These are phyloP conservation scores for Halichoerus grypus DNA, from an alignment of 2,113 vertebrate genomes.

Conservation along the genomic window DNA sequence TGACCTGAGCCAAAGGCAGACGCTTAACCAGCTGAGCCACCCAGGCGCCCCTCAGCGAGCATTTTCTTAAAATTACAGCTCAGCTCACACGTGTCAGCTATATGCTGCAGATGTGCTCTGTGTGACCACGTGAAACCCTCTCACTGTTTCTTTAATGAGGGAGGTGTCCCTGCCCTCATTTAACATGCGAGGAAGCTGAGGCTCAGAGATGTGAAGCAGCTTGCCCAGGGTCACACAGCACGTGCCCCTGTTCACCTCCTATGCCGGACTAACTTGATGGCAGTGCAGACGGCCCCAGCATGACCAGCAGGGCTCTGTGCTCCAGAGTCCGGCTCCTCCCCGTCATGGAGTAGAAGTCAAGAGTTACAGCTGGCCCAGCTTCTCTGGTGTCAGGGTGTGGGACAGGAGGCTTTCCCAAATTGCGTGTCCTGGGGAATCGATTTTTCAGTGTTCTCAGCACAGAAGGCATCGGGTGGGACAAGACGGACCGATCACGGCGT, in stretches of 20 bases:
- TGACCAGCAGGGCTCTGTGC: neutral
- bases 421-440: neutral
- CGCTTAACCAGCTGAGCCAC: neutral
- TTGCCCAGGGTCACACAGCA: neutral
- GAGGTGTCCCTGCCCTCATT: neutral
- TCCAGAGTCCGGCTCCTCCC: neutral
- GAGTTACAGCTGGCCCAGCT: neutral
- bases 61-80: neutral
- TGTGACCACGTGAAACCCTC: fast-evolving
- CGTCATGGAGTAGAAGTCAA: fast-evolving
- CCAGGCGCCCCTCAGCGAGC: neutral
- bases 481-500: neutral
- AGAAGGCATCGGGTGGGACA: neutral
- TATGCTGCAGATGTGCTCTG: fast-evolving
- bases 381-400: fast-evolving
- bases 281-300: neutral
- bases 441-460: neutral
- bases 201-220: neutral
- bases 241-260: fast-evolving
- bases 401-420: fast-evolving
- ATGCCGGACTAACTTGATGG: fast-evolving
- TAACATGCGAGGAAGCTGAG: neutral
- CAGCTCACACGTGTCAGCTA: neutral
- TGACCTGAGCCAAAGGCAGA: neutral
- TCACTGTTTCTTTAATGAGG: fast-evolving